Base-by-base conservation (phyloP, 2,113 vertebrate species). In the Anoura caudifer region DNA sequence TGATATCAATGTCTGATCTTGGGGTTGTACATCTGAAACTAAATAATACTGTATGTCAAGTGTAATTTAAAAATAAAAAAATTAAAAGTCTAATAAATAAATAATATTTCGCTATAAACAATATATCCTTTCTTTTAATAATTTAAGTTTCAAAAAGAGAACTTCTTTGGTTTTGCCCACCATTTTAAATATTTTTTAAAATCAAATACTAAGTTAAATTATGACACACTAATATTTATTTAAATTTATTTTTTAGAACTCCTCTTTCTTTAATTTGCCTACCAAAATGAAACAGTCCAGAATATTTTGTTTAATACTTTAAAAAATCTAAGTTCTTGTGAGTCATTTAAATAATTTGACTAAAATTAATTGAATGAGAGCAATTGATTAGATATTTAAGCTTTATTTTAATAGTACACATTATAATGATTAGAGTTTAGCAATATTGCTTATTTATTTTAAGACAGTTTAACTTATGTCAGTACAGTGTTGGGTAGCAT, bases 391-490 rank as follows among this genome's bases (percentile, higher is more conserved):
- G 94, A 95, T 84, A 87, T 97, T 98, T 93, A 84, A 90, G 45
- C 73, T 87, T 24, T 97, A 86, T 82, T 98, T 59, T 87, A 93
- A 95, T 94, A 97, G 16, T 95, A 94, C 97, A 97, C 97, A 95
- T 97, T 69, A 76, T 79, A 41, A 54, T 87, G 90, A 98, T 72
- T 77, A 87, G 73, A 96, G 4, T 52, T 86, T 98, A 97, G 98
- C 91, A 98, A 96, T 45, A 77, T 90, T 90, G 92, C 80, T 98
- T 98, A 96, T 97, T 95, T 98, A 81, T 93, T 97, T 98, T 98
- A 97, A 97, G 97, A 96, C 82, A 96, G 59, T 94, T 50, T 89
- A 96, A 93, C 92, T 98, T 96, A 95, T 94, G 98, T 97, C 97
- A 26, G 28, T 61, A 28, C 12, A 61, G 59, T 28, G 11, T 28